These are phyloP conservation scores for Diglossa cyanea DNA, from an alignment of 2,797 vertebrate genomes.

Conservation along the genomic window DNA sequence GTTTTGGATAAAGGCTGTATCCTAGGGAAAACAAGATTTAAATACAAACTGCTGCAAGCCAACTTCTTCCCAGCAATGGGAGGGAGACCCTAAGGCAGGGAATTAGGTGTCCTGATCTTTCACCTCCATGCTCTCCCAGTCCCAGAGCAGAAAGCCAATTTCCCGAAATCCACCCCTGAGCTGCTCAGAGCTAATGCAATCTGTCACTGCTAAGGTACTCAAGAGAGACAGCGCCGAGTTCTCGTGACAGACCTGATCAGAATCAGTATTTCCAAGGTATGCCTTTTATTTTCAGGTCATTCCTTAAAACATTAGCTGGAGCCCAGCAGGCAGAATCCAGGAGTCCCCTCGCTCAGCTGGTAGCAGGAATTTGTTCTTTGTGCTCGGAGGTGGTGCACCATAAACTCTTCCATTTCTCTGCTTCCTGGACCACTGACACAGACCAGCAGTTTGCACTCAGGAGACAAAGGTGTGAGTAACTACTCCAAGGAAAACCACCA, in stretches of 20 bases:
- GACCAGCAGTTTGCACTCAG: neutral
- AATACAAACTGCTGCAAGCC: neutral
- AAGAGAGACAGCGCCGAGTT: fast-evolving
- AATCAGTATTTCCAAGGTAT: neutral
- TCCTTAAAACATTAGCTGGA: neutral
- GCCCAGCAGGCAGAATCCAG: neutral
- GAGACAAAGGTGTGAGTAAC: neutral
- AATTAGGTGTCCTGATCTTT: slow-evolving; percentile 22
- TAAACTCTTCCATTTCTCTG: neutral
- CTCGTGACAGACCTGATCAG: neutral
- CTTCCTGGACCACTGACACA: neutral
- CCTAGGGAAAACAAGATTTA: neutral
- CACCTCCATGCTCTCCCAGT: neutral
- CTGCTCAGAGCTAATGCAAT: neutral
- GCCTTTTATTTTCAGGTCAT: neutral
- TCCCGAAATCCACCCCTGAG: neutral
- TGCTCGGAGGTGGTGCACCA: neutral
- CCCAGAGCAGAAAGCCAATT: neutral
- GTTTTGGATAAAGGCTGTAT: neutral
- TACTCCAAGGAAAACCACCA: neutral
- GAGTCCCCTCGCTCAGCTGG: neutral
- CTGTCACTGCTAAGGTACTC: neutral
- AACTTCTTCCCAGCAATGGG: neutral
- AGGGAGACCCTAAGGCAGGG: neutral
- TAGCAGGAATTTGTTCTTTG: neutral